Base-by-base conservation (phyloP, 2,888 invertebrate genomes). In the Dilophus febrilis region DNA sequence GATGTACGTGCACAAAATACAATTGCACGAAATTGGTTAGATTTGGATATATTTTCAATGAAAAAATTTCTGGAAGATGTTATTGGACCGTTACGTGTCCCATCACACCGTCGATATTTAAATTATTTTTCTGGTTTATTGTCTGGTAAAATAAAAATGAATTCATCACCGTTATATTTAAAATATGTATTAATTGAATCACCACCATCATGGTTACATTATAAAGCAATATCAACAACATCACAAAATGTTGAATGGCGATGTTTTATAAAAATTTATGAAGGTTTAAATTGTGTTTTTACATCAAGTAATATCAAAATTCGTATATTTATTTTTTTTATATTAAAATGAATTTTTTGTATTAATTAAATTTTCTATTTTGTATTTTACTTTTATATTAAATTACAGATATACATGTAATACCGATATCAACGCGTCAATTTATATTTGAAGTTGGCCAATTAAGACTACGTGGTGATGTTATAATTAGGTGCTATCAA, bases 41-140 rank as follows among this genome's bases (percentile, higher is more conserved):
- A 88, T 10, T 70, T 91, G 51, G 91, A 92, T 66, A 72, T 88
- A 55, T 90, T 86, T 64, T 87, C 90, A 36, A 92, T 92, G 90
- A 73, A 85, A 53, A 71, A 82, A 52, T 92, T 86, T 63, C 76
- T 88, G 50, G 88, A 91, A 51, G 79, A 82, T 57, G 78, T 79
- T 58, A 69, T 83, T 45, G 77, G 77, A 44, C 70, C 74, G 44
- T 62, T 78, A 44, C 69, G 71, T 45, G 71, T 79, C 48, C 83
- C 83, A 36, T 83, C 83, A 35, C 79, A 83, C 58, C 72, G 72
- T 61, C 71, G 82, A 77, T 91, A 91, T 65, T 80, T 92, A 49
- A 81, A 84, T 56, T 91, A 92, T 58, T 92, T 92, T 63, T 79
- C 87, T 39, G 90, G 90, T 2, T 67, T 92, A 36, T 70, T 92